Conservation (phyloP, 2,113 vertebrate genomes). For the Crocuta crocuta region DNA sequence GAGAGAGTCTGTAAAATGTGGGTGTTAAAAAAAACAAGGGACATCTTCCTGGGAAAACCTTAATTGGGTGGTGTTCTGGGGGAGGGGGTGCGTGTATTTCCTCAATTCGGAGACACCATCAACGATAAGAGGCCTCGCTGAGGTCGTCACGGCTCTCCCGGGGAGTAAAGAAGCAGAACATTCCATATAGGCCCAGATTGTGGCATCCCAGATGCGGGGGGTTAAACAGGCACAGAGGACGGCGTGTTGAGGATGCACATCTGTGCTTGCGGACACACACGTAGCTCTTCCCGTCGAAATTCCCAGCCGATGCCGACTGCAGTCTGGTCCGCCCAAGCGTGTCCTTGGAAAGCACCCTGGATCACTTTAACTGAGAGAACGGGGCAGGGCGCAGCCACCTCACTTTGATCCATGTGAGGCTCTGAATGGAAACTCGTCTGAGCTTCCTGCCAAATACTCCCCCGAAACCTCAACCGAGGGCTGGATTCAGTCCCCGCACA, state of each 20-base stretch:
- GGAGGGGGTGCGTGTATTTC: too few species aligned
- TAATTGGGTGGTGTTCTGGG: background rate
- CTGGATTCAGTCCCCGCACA: fast-evolving
- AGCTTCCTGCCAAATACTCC: background rate
- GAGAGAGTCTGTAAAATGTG: background rate
- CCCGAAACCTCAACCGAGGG: fast-evolving
- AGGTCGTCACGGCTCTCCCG: background rate
- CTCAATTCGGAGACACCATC: background rate
- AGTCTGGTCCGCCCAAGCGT: background rate
- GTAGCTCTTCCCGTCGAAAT: background rate
- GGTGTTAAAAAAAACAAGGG: background rate
- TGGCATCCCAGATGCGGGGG: background rate
- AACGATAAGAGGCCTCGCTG: fast-evolving
- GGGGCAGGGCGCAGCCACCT: background rate
- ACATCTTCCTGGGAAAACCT: background rate
- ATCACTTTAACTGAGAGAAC: fast-evolving
- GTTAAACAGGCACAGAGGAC: background rate
- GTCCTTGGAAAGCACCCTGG: background rate
- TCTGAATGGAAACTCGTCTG: background rate
- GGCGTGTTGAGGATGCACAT: background rate
- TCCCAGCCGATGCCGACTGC: background rate
- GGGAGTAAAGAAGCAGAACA: too few species aligned
- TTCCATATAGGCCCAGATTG: fast-evolving
- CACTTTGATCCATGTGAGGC: background rate
- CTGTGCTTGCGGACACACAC: fast-evolving